Base-by-base conservation (phyloP, 2,113 vertebrate genomes). In the Megaceryle maxima region DNA sequence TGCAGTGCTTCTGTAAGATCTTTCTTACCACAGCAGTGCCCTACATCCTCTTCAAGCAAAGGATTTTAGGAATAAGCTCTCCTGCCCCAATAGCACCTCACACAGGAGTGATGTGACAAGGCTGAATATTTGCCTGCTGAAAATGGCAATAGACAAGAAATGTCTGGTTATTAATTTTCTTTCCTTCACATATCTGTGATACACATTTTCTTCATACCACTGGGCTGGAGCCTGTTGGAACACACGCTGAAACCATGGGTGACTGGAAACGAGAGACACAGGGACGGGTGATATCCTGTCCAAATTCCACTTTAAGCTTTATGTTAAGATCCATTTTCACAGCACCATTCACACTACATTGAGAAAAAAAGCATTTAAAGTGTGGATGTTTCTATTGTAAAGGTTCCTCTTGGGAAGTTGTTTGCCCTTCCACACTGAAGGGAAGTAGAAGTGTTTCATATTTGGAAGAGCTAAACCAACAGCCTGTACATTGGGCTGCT, bases 231-330 rank as follows among this genome's bases (percentile, higher is more conserved):
- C 24, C n/a, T 46, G 5, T 35, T 59, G 43, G 33, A 62, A 77
- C 1, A 3, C 10, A 1, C 15, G 22, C 56, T 72, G 57, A 85
- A 56, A n/a, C 43, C 48, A 16, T 13, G 7, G 9, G 31, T 26
- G 16, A 5, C 16, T 24, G 26, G 46, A 68, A 39, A 55, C 48
- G 22, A 50, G 37, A 84, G 20, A 17, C 11, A 1, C 0, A 0
- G 11, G 18, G 15, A 6, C 24, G 22, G 43, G 26, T 16, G 25
- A 35, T 39, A 22, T 55, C 73, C 41, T 81, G 48, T 8, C 22
- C 29, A 28, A 66, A 77, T 56, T 73, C 44, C 17, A 3, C 41
- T 87, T 37, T 9, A 56, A 48, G 26, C n/a, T 84, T 70, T 39
- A 25, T 12, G 37, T 66, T 87, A 55, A 55, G 46, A 35, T 74